Percentiles rank a stretch among this genome's conserved stretches.
These are phyloP conservation scores for Tokudaia tokunoshimensis DNA, from an alignment of 2,797 vertebrate species.

Conservation along the genomic window DNA sequence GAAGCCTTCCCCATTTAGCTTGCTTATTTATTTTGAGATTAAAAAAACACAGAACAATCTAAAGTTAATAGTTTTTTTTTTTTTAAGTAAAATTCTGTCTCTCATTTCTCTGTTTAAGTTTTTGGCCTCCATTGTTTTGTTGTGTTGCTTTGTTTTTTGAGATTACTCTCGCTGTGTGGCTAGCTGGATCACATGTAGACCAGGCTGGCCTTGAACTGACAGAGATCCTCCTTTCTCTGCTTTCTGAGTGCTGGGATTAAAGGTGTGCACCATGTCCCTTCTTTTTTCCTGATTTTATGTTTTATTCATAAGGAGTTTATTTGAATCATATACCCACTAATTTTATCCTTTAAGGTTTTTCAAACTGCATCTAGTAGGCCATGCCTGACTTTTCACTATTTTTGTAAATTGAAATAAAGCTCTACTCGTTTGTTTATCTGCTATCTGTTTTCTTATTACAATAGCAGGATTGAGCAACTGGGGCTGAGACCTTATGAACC, in stretches of 20 bases:
- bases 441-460: not conserved
- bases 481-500: not conserved
- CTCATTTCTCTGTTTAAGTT: slow-evolving; percentile 60
- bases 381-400: slow-evolving; percentile 35
- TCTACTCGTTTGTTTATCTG: not conserved
- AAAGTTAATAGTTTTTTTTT: slow-evolving; percentile 33
- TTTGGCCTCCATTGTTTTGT: slow-evolving; percentile 50
- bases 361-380: not conserved
- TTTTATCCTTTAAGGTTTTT: slow-evolving; percentile 32
- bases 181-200: not conserved
- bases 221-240: not conserved
- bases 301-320: slow-evolving; percentile 52
- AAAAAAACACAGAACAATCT: slow-evolving; percentile 52
- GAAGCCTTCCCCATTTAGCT: slow-evolving; percentile 11
- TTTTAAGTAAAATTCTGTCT: slow-evolving; percentile 53
- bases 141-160: not conserved
- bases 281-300: slow-evolving; percentile 59
- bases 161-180: not conserved
- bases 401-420: slow-evolving; percentile 30
- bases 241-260: not conserved
- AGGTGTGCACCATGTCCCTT: not conserved
- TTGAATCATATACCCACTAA: slow-evolving; percentile 52
- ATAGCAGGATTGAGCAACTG: slow-evolving; percentile 23
- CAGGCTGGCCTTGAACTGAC: not conserved
- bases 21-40: slow-evolving; percentile 10